Base-by-base conservation (phyloP, 2,797 vertebrate genomes). In the Philypnodon macrostomus region DNA sequence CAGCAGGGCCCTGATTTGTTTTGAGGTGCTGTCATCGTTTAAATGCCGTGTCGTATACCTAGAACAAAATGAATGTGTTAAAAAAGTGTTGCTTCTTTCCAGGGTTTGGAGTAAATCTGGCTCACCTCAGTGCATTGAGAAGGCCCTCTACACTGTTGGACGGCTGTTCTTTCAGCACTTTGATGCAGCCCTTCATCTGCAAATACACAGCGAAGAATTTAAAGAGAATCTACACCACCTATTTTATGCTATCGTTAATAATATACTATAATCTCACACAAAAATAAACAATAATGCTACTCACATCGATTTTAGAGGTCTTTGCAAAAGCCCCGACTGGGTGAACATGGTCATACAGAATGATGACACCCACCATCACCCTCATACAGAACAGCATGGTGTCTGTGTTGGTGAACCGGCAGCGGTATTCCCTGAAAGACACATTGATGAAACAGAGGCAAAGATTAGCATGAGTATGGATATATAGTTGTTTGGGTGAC, bases 121-220 rank as follows among this genome's bases (percentile, higher is more conserved):
- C 79, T 33, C 56, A 95, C 93, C 93, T 93, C 88, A 94, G 86
- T 53, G 93, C 93, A 0, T 95, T 95, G 79, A 95, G 90, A 48
- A 95, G 90, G 62, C 93, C 93, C 83, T 95, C 93, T 58, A 94
- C 93, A 19, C 93, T 95, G 80, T 92, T 94, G 30, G 93, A 93
- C 21, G 93, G 93, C 54, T 95, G 93, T 62, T 95, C 93, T 88
- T 94, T 95, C 84, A 95, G 73, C 70, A 95, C 92, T 84, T 95
- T 95, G 85, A 95, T 95, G 81, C 93, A 95, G 79, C 93, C 92
- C 88, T 94, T 95, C 93, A 95, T 95, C 93, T 95, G 79, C 5
- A 12, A 3, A 31, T 37, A 68, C 35, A 75, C 36, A 73, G 56
- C 50, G 27, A 23, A 24, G 27, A 0, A 32, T 77, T 29, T 39